Evolutionary conservation across 2,888 invertebrate genomes (phyloP), one percentile per base, ranked within the genome.

Genomic region (Cyrtodaria siliqua): DNA sequence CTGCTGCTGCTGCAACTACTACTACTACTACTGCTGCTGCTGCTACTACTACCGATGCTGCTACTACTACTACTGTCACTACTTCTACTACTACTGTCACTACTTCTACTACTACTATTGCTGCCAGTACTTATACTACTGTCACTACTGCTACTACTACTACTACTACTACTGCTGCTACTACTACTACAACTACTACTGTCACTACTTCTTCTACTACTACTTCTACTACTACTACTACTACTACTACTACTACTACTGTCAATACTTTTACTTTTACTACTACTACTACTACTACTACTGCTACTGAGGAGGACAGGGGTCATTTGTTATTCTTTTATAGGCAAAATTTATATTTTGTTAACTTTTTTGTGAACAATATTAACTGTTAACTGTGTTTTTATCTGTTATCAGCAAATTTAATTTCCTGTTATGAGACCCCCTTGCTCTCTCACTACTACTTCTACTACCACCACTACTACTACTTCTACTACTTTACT

Each of bases 91-190:
- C 49, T 18, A 49, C 52, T n/a, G n/a, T n/a, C n/a, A n/a, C n/a
- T n/a, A n/a, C n/a, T n/a, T n/a, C n/a, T n/a, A n/a, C n/a, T n/a
- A 33, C n/a, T n/a, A n/a, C n/a, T n/a, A n/a, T n/a, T n/a, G n/a
- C n/a, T n/a, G n/a, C n/a, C n/a, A n/a, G n/a, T n/a, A n/a, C n/a
- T n/a, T n/a, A n/a, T n/a, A n/a, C n/a, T n/a, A n/a, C n/a, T n/a
- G n/a, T n/a, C n/a, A 52, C 62, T 50, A 38, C 52, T 63, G 38
- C 52, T 23, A 63, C 62, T 63, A 63, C 62, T 63, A 63, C 52
- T 38, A 63, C 52, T 50, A 20, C 62, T 50, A 33, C 62, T 62
- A 9, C 52, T 50, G 38, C 52, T 6, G 18, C 50, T 50, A 50
- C 50, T 50, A 50, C 50, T 26, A 49, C 23, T 49, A 27, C 50